Conservation (phyloP, 2,888 invertebrate species). For the Drosophila neoperkinsi region DNA sequence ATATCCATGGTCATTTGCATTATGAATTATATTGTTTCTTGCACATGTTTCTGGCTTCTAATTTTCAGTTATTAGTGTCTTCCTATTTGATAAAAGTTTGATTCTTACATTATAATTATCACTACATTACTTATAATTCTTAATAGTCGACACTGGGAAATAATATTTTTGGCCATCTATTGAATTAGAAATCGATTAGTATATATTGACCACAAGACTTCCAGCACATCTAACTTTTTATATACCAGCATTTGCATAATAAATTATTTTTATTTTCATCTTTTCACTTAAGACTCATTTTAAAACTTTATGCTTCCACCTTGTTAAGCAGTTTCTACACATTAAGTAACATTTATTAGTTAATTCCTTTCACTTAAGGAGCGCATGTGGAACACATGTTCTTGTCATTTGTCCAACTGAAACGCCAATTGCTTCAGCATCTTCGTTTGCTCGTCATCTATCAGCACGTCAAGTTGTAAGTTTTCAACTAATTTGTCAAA, state of each 20-base stretch:
- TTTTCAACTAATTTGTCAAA: slow-evolving; percentile 77
- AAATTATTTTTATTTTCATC: neutral
- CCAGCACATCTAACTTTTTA: neutral
- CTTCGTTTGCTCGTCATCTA: slow-evolving; percentile 17
- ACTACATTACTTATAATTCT: too few relatives aligned
- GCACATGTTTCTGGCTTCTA: neutral
- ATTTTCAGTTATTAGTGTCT: neutral
- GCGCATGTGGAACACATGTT: slow-evolving; percentile 13
- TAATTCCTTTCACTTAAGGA: neutral
- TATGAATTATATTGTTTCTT: neutral
- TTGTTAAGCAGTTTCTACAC: neutral
- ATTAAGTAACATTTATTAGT: neutral
- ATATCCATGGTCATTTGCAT: neutral
- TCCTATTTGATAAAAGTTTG: neutral
- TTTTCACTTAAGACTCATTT: neutral
- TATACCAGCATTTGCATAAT: neutral
- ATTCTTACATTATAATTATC: neutral
- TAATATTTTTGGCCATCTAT: too few relatives aligned
- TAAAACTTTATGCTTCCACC: neutral
- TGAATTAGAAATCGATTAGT: too few relatives aligned
- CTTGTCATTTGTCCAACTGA: slow-evolving; percentile 13
- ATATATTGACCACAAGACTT: too few relatives aligned
- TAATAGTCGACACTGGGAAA: too few relatives aligned
- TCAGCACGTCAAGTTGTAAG: slow-evolving; percentile 58
- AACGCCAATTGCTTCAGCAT: slow-evolving; percentile 29